Percentiles rank a stretch among this genome's conserved stretches.
These are phyloP conservation scores for Thereva nobilitata DNA, from an alignment of 2,888 invertebrate genomes.

Conservation along the genomic window DNA sequence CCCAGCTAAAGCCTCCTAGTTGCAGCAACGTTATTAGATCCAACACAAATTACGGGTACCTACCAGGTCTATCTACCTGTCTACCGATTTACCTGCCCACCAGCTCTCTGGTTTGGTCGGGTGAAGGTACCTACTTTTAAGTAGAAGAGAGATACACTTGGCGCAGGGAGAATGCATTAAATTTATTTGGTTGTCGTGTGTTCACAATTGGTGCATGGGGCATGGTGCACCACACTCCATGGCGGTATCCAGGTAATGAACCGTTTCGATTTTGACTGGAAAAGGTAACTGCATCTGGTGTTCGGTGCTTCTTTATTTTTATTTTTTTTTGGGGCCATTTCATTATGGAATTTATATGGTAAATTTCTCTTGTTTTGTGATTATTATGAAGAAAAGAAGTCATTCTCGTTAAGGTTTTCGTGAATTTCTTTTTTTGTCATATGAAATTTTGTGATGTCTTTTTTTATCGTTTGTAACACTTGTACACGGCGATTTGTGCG, in stretches of 20 bases:
- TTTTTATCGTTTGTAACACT: too few relatives aligned
- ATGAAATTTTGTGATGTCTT: too few relatives aligned
- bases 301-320: background rate
- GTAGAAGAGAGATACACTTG: too few relatives aligned
- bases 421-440: too few relatives aligned
- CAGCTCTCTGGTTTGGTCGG: too few relatives aligned
- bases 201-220: slow-evolving; percentile 17
- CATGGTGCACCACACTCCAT: background rate
- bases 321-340: too few relatives aligned
- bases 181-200: slow-evolving; percentile 25
- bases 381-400: too few relatives aligned
- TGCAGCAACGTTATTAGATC: slow-evolving; percentile 9
- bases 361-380: slow-evolving; percentile 15
- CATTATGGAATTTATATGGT: slow-evolving; percentile 1
- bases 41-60: slow-evolving; percentile 10
- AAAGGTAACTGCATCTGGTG: slow-evolving; percentile 26
- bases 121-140: too few relatives aligned
- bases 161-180: background rate
- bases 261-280: slow-evolving; percentile 20
- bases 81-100: too few relatives aligned
- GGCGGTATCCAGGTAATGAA: slow-evolving; percentile 5
- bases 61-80: slow-evolving; percentile 1
- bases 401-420: too few relatives aligned
- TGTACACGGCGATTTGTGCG: too few relatives aligned
- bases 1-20: background rate